Base-by-base conservation (phyloP, 2,797 vertebrate genomes). In the Helarctos malayanus region DNA sequence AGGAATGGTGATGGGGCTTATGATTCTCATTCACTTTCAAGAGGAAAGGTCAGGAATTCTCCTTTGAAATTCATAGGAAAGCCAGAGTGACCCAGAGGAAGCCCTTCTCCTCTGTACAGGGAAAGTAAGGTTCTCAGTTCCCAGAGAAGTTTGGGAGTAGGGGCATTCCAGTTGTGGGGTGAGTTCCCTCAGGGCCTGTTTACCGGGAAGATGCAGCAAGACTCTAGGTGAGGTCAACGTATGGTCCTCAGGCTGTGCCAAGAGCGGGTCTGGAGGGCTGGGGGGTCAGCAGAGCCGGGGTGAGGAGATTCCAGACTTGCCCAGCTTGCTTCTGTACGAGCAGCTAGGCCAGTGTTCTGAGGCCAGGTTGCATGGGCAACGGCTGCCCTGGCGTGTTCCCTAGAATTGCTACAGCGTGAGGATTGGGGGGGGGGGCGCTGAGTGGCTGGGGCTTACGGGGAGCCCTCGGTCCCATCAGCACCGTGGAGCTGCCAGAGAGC, bases 21-120 rank as follows among this genome's bases (percentile, higher is more conserved):
- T 38, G 82, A 63, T 27, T 80, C 73, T 93, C 59, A 23, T 45
- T 91, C 5, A 57, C n/a, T 88, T 87, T 86, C 91, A 90, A 49
- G 73, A 85, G n/a, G 54, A 88, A 97, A 95, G 47, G 35, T 49
- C 29, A 32, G 61, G 52, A 49, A 78, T 82, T 84, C 75, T 91
- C 16, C 3, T 25, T 63, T 25, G n/a, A 49, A 82, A 91, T 78
- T 79, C 73, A 38, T 21, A 69, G 57, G 35, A 65, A 88, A 85
- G 82, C 38, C 47, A 29, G 14, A 41, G 19, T 49, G 38, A 65
- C 57, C 61, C 1, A 0, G 8, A 35, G 9, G 15, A 80, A 49
- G 57, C 29, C 11, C 52, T 84, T 52, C 21, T 83, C 15, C 65
- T 80, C 71, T 49, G 41, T 32, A 19, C 5, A 81, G 45, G 54